These are phyloP conservation scores for Cacoxenus indagator DNA, from an alignment of 2,888 invertebrate species.

Conservation along the genomic window DNA sequence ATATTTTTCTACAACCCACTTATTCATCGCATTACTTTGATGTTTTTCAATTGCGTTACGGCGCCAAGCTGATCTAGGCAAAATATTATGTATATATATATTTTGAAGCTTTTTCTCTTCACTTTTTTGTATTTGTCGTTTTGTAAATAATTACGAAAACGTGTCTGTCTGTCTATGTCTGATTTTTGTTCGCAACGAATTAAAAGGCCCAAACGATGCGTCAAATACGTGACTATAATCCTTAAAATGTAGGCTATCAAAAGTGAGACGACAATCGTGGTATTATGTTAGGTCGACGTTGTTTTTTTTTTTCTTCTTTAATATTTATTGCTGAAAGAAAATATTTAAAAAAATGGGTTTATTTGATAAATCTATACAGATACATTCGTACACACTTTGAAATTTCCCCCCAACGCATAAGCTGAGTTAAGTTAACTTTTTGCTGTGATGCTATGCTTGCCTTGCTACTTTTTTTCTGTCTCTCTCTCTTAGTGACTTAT, in stretches of 20 bases:
- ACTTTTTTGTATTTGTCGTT: slow-evolving; percentile 41
- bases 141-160: slow-evolving; percentile 60
- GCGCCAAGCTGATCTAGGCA: background rate
- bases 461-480: background rate
- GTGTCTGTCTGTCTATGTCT: slow-evolving; percentile 43
- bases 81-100: no score
- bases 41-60: background rate
- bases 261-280: background rate
- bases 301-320: background rate
- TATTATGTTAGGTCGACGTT: background rate
- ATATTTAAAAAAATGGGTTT: background rate
- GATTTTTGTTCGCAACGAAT: slow-evolving; percentile 38
- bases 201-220: slow-evolving; percentile 60
- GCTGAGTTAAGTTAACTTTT: background rate
- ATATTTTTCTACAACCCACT: background rate
- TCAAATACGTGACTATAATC: slow-evolving; percentile 62
- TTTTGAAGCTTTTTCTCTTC: slow-evolving; percentile 28
- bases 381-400: background rate
- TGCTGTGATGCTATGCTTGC: background rate
- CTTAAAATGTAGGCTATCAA: slow-evolving; percentile 32
- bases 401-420: background rate
- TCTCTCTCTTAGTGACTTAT: background rate
- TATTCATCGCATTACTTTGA: background rate
- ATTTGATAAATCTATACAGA: background rate
- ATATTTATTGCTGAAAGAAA: background rate